Base-by-base conservation (phyloP, 2,888 invertebrate genomes). In the Ophioninae sp. region DNA sequence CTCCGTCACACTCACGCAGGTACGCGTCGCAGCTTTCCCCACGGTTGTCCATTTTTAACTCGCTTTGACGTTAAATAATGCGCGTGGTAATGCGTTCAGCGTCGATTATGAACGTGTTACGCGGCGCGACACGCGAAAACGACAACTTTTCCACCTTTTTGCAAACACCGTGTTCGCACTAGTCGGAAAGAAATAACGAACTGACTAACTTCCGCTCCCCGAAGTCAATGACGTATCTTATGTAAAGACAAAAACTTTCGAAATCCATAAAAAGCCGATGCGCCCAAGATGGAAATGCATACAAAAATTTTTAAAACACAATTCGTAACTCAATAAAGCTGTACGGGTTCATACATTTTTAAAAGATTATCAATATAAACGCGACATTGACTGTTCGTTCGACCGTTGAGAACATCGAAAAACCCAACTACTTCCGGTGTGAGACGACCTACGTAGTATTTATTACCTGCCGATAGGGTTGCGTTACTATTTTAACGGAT, bases 41-140 rank as follows among this genome's bases (percentile, higher is more conserved):
- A 68, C 64, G 65, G 68, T 70, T 69, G 74, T 82, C 85, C 84
- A 85, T 84, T 84, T 85, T 84, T 85, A 85, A 82, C 82, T 78
- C 67, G 59, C 85, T 85, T 85, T 85, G 85, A 85, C 84, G 85
- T 84, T 76, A 81, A 84, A 84, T 84, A 79, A 84, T 56, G 75
- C 81, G 75, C 30, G 68, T 37, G 68, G 2, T 79, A 73, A 84
- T 76, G 72, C 76, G 76, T 76, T 7, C 61, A 44, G 17, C 44
- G 8, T n/a, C 39, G 73, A 39, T 61, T 21, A 74, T 37, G 73
- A 37, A 67, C 67, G 39, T 68, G 41, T 20, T n/a, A 17, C 41
- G 23, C n/a, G 20, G 17, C 57, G 59, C 39, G 65, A 57, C 10
- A 44, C 7, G 44, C 23, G 50, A 62, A 62, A 64, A 39, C 44